Evolutionary conservation across 2,888 invertebrate species (phyloP).

Genomic region (Pocota personata): DNA sequence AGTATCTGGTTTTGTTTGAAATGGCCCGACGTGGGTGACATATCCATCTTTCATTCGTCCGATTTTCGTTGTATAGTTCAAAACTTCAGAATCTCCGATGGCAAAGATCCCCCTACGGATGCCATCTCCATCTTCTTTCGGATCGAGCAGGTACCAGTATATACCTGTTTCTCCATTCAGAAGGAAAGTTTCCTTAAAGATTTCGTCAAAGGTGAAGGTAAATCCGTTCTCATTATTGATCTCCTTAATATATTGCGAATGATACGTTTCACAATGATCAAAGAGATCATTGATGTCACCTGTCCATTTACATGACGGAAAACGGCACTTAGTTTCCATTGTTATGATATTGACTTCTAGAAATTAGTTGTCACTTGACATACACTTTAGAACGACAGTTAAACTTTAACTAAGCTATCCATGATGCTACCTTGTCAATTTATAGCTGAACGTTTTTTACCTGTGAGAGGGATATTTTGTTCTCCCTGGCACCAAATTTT

Average conservation of each 20-base stretch:
- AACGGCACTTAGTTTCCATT: constrained; percentile 66
- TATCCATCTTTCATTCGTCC: constrained; percentile 50
- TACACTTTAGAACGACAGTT: background rate
- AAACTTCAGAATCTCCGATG: constrained; percentile 75
- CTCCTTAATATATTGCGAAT: constrained; percentile 67
- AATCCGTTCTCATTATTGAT: constrained; percentile 59
- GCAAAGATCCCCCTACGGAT: constrained; percentile 74
- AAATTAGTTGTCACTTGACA: background rate
- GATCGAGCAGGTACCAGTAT: constrained; percentile 74
- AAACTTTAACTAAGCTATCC: background rate
- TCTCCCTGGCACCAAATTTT: too few relatives aligned
- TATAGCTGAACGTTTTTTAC: background rate
- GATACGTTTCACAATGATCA: constrained; percentile 72
- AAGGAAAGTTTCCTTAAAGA: constrained; percentile 62
- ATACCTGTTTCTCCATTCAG: constrained; percentile 68
- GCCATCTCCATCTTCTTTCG: background rate
- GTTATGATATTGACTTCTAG: background rate
- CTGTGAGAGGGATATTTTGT: background rate
- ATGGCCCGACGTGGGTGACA: background rate
- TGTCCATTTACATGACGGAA: constrained; percentile 72
- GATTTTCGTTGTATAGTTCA: constrained; percentile 71
- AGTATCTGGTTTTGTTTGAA: background rate
- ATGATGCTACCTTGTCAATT: background rate
- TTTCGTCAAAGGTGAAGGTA: constrained; percentile 72
- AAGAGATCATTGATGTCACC: constrained; percentile 74